Base-by-base conservation (phyloP, 2,888 invertebrate species). In the Spatulosminthurus flaviceps region DNA sequence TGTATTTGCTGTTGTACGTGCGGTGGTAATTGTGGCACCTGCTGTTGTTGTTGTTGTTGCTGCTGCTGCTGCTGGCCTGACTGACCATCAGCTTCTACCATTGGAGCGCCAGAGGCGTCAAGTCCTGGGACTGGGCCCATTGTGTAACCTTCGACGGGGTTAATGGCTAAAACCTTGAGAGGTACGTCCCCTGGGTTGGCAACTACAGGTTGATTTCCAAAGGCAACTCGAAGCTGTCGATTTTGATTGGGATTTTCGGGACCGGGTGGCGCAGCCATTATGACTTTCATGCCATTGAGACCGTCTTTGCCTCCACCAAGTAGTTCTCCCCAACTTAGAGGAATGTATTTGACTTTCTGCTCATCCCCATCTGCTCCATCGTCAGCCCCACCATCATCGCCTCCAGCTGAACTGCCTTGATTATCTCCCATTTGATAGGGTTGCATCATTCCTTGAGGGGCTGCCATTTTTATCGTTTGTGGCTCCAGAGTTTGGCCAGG, bases 271-370 rank as follows among this genome's bases (percentile, higher is more conserved):
- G 78, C 29, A 1, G 78, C 60, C 78, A 78, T 78, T 11, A 78
- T 72, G 19, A 78, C 78, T n/a, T 78, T 71, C 16, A 78, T 21
- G 1, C 71, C 71, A n/a, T 78, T 28, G 0, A 78, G 24, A n/a
- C 74, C 74, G 19, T 64, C 64, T 19, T 78, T 28, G 13, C 60
- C 60, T 16, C 70, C 70, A 21, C 78, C 78, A 2, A 78, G 29
- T 19, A 78, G 60, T 7, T 78, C 72, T 7, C 72, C 64, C 78
- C 78, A 78, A 29, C 78, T 78, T 71, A 78, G 64, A 1, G 78
- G 78, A 41, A 78, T 78, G 34, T 78, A 78, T 61, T 70, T 78
- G 22, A 78, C 78, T 22, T 71, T 71, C 22, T 28, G 29, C 24
- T 72, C 28, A 41, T 41, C 43, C 0, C 1, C 67, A 42, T 42